Evolutionary conservation across 2,888 invertebrate species (phyloP), one percentile per base, ranked within the genome.

Genomic region (Macrophya alboannulata): DNA sequence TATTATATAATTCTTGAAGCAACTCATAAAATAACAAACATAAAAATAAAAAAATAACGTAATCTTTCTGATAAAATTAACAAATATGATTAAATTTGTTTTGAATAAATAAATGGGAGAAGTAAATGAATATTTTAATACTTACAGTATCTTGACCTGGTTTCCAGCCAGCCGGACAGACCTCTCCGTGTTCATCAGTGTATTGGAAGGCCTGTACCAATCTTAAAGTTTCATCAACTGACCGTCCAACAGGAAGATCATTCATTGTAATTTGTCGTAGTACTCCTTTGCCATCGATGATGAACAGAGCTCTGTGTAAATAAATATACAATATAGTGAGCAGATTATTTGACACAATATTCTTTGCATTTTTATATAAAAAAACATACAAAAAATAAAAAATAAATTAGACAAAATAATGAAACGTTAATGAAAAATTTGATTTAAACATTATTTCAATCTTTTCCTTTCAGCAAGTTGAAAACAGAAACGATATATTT

Each of bases 251-350:
- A 0, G 99, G 99, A 88, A 99, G 95, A 95, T 99, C 99, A 94
- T 99, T 99, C 98, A 99, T 98, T 4, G 99, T 99, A 62, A 99
- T 98, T 94, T 99, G 99, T 83, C 99, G 95, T 65, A 99, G 94
- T 85, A 97, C 95, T 59, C 98, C 98, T 92, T 96, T 97, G 45
- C 97, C 96, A 94, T 99, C 99, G 92, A 99, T 98, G 85, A 99
- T 99, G 91, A 99, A 99, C 84, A 99, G 94, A 5, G 98, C 99
- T 93, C 99, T 95, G 88, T 86, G 88, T 86, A 92, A 93, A 86
- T 84, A 31, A 31, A 31, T 31, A 31, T 31, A 31, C 31, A 31
- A 31, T 31, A 31, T 31, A 77, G 79, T 17, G 17, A 55, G 31
- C 43, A 79, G 48, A 86, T 86, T 74, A 82, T 84, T 72, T 25